These are phyloP conservation scores for Podocnemis expansa DNA, from an alignment of 2,113 vertebrate species.

Conservation along the genomic window DNA sequence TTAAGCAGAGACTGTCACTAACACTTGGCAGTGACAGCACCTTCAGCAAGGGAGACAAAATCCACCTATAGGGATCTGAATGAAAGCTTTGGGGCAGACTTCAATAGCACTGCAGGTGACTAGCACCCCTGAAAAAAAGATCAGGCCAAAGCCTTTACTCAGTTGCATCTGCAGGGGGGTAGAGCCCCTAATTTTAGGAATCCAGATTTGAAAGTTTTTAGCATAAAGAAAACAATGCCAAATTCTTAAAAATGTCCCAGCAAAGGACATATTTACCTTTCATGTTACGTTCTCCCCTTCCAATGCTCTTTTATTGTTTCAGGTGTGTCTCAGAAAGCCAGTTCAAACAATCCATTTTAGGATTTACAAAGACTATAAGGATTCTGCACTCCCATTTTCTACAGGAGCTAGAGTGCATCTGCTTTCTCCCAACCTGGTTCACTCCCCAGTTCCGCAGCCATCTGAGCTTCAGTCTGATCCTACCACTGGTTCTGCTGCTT, in stretches of 20 bases:
- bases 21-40: neutral
- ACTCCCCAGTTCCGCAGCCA: neutral
- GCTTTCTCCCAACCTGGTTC: neutral
- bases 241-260: neutral
- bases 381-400: neutral
- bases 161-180: neutral
- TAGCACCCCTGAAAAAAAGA: neutral
- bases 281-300: neutral
- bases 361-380: neutral
- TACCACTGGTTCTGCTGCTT: neutral
- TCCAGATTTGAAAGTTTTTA: neutral
- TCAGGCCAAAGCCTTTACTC: neutral
- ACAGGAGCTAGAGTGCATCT: neutral
- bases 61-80: neutral
- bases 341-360: neutral
- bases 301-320: neutral
- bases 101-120: neutral
- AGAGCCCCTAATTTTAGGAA: neutral
- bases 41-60: neutral
- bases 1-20: neutral
- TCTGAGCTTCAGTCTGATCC: neutral
- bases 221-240: neutral
- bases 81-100: neutral
- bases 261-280: slow-evolving; percentile 46
- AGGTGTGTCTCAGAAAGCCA: neutral